Conservation (phyloP, 2,113 vertebrate species). For the Tachysurus fulvidraco region DNA sequence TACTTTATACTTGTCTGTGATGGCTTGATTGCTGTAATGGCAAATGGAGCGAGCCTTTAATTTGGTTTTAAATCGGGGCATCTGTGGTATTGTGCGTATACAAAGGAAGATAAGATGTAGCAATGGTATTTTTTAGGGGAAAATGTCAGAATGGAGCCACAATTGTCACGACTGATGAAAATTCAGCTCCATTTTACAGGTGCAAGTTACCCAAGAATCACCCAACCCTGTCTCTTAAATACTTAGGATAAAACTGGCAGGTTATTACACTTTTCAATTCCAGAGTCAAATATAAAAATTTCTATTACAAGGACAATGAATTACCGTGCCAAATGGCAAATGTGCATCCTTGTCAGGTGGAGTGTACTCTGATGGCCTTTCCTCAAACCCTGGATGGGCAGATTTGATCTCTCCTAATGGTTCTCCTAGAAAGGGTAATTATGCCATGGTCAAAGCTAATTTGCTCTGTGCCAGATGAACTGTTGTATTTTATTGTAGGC, state of each 20-base stretch:
- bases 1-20: constrained; percentile 18
- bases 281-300: constrained; percentile 99
- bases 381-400: constrained; percentile 99
- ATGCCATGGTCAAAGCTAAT: constrained; percentile 99
- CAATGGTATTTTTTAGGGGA: background rate
- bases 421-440: constrained; percentile 99
- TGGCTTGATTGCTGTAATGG: constrained; percentile 13
- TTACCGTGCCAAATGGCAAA: constrained; percentile 99
- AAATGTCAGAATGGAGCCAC: background rate
- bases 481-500: constrained; percentile 99
- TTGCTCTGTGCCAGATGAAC: constrained; percentile 99
- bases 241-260: constrained; percentile 94
- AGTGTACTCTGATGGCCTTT: constrained; percentile 99
- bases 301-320: constrained; percentile 99
- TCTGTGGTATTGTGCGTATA: constrained; percentile 6
- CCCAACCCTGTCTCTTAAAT: constrained; percentile 73
- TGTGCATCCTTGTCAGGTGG: constrained; percentile 99
- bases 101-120: constrained; percentile 12
- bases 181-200: constrained; percentile 1
- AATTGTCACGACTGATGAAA: background rate
- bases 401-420: constrained; percentile 99
- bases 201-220: constrained; percentile 22
- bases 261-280: constrained; percentile 99
- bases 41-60: constrained; percentile 10
- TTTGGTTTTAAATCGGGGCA: constrained; percentile 11